phyloP scores from a whole-genome alignment of 2,113 vertebrate species.

The Gopherus flavomarginatus region DNA sequence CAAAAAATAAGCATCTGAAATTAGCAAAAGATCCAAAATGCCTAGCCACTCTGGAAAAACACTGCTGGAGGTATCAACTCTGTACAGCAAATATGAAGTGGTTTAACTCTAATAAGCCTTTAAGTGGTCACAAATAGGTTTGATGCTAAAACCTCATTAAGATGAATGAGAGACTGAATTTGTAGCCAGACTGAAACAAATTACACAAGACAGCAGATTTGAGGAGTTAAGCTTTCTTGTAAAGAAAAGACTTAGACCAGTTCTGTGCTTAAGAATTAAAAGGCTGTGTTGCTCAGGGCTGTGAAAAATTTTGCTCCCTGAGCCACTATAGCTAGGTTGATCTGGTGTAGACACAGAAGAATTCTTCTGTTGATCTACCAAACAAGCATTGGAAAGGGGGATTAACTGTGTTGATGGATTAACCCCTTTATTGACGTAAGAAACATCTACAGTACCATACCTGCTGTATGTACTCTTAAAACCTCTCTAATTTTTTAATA shows the following conservation, averaged over 20 bases:
- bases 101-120: neutral
- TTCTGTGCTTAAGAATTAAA: neutral
- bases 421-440: neutral
- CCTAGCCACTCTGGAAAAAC: constrained; percentile 42
- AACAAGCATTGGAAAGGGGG: neutral
- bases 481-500: neutral
- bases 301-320: neutral
- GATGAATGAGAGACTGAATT: constrained; percentile 14
- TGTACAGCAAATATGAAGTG: neutral
- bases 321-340: neutral
- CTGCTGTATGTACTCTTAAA: neutral
- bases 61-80: too few relatives aligned
- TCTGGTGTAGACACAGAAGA: neutral
- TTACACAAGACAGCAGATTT: neutral
- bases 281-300: neutral
- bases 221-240: neutral
- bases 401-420: neutral
- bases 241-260: neutral
- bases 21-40: neutral
- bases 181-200: neutral
- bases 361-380: neutral
- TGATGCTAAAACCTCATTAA: constrained; percentile 31
- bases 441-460: neutral
- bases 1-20: neutral
- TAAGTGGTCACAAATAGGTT: neutral